Conservation (phyloP, 2,888 invertebrate genomes). For the Tanytarsus gracilentus region DNA sequence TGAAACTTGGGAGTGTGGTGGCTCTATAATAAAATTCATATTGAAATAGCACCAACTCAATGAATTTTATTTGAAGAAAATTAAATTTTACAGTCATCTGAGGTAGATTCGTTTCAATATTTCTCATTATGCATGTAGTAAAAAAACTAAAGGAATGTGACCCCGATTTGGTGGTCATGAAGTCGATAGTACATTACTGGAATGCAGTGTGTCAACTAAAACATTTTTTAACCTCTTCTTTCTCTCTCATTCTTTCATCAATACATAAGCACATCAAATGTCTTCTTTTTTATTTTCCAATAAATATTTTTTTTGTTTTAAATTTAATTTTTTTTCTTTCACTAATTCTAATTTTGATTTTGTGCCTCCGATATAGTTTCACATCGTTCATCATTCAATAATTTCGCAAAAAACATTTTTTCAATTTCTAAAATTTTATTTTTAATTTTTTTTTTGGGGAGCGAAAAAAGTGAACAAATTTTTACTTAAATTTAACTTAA, state of each 20-base stretch:
- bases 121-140: background rate
- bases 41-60: constrained; percentile 29
- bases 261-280: constrained; percentile 22
- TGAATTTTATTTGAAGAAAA: constrained; percentile 25
- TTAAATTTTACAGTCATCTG: background rate
- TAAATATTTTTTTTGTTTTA: constrained; percentile 19
- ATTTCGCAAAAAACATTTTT: background rate
- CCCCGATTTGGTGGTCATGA: constrained; percentile 4
- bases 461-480: background rate
- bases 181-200: background rate
- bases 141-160: constrained; percentile 11
- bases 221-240: background rate
- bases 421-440: constrained; percentile 1
- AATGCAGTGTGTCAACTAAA: constrained; percentile 13
- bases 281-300: constrained; percentile 4
- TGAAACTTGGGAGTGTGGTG: too few relatives aligned
- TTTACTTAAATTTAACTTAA: background rate
- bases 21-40: constrained; percentile 29
- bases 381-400: background rate
- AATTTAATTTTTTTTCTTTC: constrained; percentile 29
- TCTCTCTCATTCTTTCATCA: background rate
- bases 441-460: background rate
- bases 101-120: constrained; percentile 19
- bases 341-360: constrained; percentile 35
- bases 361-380: constrained; percentile 35